Base-by-base conservation (phyloP, 2,888 invertebrate species). In the Drosophila anomalata region DNA sequence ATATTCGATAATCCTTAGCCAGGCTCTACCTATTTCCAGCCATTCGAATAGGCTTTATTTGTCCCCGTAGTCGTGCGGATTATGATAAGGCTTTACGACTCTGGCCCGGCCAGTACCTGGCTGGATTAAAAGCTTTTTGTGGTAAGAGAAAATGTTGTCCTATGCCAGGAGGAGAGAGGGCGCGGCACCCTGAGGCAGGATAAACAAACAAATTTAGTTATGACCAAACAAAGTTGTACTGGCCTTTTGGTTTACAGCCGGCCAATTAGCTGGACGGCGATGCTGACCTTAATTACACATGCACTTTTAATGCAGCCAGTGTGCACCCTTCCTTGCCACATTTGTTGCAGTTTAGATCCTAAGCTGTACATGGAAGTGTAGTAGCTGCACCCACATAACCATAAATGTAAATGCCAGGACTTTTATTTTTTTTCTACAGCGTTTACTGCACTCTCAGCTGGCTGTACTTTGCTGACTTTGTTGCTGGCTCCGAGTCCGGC, bases 391-490 rank as follows among this genome's bases (percentile, higher is more conserved):
- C 75, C 86, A 76, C 79, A 82, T 76, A 85, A 76, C 83, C 80
- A 77, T 82, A 76, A 82, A 82, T 47, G 86, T 79, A 68, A 78
- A 82, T 75, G 76, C 70, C 79, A 79, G 57, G 65, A 29, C 33
- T 56, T 33, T 14, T 33, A 24, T 44, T 17, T 24, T 6, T 46
- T 51, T 51, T 56, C 50, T 36, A 44, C 36, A 29, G 56, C 48
- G 44, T 20, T n/a, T 36, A 36, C 36, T 36, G 7, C 36, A 36
- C 17, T 54, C 65, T 42, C 60, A 59, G 57, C 46, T 55, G 65
- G 33, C 50, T 54, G 55, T 66, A 70, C 44, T 68, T 75, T 75
- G 55, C 62, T 66, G 66, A 73, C 62, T 70, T 76, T 82, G 79
- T 76, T 33, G 33, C 29, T 68, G 66, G 56, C 39, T 56, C 53